Evolutionary conservation across 92 coral and sea anemone species (phyloP), one percentile per base, ranked within the genome.

Genomic region (Porites lobata): DNA sequence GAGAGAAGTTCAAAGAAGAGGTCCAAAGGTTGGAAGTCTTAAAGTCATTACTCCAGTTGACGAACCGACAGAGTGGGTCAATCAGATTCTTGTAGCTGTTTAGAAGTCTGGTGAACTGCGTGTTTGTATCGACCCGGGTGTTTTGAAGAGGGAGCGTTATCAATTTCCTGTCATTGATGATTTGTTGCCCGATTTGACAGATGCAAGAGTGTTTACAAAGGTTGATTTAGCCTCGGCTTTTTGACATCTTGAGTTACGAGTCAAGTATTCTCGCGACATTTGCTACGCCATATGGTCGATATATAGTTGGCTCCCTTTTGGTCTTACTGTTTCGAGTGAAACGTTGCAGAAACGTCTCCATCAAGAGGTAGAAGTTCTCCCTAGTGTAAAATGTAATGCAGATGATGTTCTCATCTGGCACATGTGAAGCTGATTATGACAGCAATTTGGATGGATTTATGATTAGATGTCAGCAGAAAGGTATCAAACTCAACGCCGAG

Each of bases 201-300:
- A 82, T 19, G 87, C 82, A 17, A 75, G 72, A 53, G 88, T 88
- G 68, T 83, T 82, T 83, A 72, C 92, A 18, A 83, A 67, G 50
- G 82, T 88, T 73, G 87, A 81, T n/a, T 73, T 82, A 38, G 50
- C 78, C 21, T 76, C 79, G 1, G 86, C 77, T 15, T 81, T 50
- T 26, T 81, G 54, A 65, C 86, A 81, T 10, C 24, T 50, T 51
- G 77, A 67, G 43, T 57, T 81, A 20, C 32, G 21, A 80, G 65
- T 80, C 32, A 29, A 2, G 32, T 29, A 29, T 29, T 29, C 32
- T 29, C 32, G 32, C 32, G 32, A 29, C 32, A 29, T 29, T 29
- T 29, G 3, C 32, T 29, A 29, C 32, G 32, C 32, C 32, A 29
- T 29, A 29, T 29, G 32, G 32, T 29, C 32, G 32, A 29, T 29